phyloP scores from a whole-genome alignment of 2,888 invertebrate species.

The Coenonympha arcania region DNA sequence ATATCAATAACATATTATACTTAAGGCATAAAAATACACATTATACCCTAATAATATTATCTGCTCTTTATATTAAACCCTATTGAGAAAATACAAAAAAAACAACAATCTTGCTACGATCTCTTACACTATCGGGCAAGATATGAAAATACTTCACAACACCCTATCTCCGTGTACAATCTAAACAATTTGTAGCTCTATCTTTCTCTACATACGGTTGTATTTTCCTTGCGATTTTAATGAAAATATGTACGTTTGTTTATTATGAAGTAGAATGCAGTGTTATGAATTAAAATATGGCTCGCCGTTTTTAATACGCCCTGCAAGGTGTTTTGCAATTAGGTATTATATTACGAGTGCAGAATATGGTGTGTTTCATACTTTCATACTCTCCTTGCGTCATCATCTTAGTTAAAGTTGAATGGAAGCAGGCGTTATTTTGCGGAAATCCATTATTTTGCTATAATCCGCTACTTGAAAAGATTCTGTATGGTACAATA shows the following conservation, averaged over 20 bases:
- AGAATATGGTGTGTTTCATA: slow-evolving; percentile 19
- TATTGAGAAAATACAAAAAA: no score
- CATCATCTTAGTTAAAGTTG: no score
- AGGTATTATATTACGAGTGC: slow-evolving; percentile 41
- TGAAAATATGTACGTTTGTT: slow-evolving; percentile 17
- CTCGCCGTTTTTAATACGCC: slow-evolving; percentile 58
- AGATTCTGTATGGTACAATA: no score
- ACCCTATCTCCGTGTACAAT: slow-evolving; percentile 36
- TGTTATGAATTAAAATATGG: slow-evolving; percentile 66
- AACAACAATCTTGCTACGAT: not conserved
- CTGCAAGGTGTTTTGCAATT: slow-evolving; percentile 57
- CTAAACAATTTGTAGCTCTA: slow-evolving; percentile 42
- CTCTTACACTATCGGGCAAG: slow-evolving; percentile 8
- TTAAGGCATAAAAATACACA: no score
- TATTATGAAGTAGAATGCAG: slow-evolving; percentile 30
- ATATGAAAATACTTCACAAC: slow-evolving; percentile 29
- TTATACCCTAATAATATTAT: no score
- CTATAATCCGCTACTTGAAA: no score
- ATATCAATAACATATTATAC: no score
- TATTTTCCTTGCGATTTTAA: slow-evolving; percentile 12
- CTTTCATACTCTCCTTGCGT: not conserved
- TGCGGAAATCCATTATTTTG: no score
- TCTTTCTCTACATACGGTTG: slow-evolving; percentile 20
- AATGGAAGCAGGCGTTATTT: no score
- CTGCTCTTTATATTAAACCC: no score